These are phyloP conservation scores for Tinamus major DNA, from an alignment of 2,797 vertebrate genomes.

Conservation along the genomic window DNA sequence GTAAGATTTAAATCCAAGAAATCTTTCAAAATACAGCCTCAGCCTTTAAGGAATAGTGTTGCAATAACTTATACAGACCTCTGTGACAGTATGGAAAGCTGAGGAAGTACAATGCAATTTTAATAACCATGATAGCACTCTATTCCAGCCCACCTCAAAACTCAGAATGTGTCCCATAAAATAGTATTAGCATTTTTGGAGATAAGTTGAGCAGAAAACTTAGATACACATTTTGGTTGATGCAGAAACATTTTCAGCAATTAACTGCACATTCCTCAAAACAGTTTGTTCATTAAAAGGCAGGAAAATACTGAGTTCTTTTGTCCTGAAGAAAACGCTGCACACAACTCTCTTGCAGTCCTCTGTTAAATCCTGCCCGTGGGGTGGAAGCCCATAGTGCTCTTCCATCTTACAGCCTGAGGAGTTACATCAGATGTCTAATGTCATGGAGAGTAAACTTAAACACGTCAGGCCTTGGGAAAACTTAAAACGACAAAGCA, in stretches of 20 bases:
- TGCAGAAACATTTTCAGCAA: slow-evolving; percentile 4
- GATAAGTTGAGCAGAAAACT: background rate
- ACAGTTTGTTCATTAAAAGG: slow-evolving; percentile 1
- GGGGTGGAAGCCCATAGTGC: background rate
- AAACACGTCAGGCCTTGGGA: slow-evolving; percentile 16
- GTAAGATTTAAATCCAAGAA: background rate
- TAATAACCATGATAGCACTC: background rate
- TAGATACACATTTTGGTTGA: slow-evolving; percentile 13
- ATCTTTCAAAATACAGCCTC: background rate
- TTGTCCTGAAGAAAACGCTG: background rate
- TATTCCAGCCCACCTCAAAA: background rate
- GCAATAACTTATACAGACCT: background rate
- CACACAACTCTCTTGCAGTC: background rate
- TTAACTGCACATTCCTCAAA: background rate
- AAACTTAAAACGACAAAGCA: background rate
- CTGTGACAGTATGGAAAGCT: background rate
- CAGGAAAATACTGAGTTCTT: background rate
- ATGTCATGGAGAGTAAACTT: accelerated
- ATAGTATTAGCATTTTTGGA: background rate
- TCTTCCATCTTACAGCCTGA: background rate
- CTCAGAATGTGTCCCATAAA: background rate
- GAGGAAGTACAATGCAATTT: background rate
- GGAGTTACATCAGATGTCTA: slow-evolving; percentile 12
- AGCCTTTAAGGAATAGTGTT: background rate
- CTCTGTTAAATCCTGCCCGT: background rate